Percentiles rank a stretch among this genome's conserved stretches.
Evolutionary conservation across 1,140 invertebrate genomes (phyloP).

Genomic region (Pogonus chalceus): DNA sequence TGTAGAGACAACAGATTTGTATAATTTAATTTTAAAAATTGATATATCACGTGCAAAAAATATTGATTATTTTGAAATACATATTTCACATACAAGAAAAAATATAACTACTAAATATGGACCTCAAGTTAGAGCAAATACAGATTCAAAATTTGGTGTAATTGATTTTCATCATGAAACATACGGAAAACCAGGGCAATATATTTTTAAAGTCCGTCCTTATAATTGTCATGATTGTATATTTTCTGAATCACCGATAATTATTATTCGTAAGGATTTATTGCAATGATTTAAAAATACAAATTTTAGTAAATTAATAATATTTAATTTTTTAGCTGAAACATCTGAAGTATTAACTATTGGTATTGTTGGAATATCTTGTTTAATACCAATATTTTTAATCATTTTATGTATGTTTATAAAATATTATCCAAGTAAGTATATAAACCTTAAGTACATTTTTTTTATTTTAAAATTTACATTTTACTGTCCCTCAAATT

Average conservation of each 20-base stretch:
- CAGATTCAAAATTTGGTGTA: constrained; percentile 20
- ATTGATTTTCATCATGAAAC: constrained; percentile 17
- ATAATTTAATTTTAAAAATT: constrained; percentile 22
- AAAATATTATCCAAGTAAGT: not conserved
- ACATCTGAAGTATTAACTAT: constrained; percentile 29
- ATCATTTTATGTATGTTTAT: constrained; percentile 26
- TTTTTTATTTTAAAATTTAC: not conserved
- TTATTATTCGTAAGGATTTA: constrained; percentile 34
- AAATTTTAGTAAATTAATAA: constrained; percentile 7
- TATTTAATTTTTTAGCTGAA: constrained; percentile 26
- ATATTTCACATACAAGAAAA: not conserved
- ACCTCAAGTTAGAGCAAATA: constrained; percentile 32
- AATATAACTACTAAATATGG: constrained; percentile 30
- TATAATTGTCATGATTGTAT: constrained; percentile 31
- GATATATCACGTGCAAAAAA: constrained; percentile 26
- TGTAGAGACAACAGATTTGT: not conserved
- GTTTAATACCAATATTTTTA: constrained; percentile 34
- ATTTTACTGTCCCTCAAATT: not conserved
- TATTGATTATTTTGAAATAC: not conserved
- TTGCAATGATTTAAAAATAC: constrained; percentile 3
- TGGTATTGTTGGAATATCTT: constrained; percentile 37
- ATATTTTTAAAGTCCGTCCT: constrained; percentile 35
- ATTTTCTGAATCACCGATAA: constrained; percentile 32
- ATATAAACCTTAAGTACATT: not conserved
- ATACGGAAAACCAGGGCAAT: constrained; percentile 21